Conservation (phyloP, 64 coral and sea anemone genomes). For the Montipora sp. region DNA sequence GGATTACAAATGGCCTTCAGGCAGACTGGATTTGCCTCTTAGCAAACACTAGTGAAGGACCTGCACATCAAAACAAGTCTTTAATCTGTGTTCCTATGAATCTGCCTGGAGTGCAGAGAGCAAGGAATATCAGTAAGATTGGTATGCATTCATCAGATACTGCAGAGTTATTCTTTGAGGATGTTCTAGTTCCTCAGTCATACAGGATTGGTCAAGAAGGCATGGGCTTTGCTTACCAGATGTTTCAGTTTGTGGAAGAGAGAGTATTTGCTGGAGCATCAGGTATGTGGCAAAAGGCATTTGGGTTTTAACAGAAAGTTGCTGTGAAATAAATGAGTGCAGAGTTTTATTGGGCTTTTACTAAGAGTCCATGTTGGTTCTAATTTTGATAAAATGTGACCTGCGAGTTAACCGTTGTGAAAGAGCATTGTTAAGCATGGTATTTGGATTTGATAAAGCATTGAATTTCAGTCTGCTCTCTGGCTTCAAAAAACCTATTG, state of each 20-base stretch:
- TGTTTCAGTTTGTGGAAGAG: constrained; percentile 99
- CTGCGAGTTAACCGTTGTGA: too few relatives aligned
- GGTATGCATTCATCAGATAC: constrained; percentile 99
- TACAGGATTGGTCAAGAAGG: constrained; percentile 92
- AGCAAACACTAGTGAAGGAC: constrained; percentile 90
- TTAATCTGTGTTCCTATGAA: constrained; percentile 90
- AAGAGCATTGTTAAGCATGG: too few relatives aligned
- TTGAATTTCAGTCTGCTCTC: too few relatives aligned
- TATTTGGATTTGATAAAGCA: too few relatives aligned
- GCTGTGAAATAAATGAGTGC: too few relatives aligned
- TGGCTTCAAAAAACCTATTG: too few relatives aligned
- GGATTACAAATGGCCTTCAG: constrained; percentile 98
- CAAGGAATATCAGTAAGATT: constrained; percentile 85
- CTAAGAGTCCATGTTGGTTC: too few relatives aligned
- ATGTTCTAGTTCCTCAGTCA: constrained; percentile 92
- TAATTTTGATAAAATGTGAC: too few relatives aligned
- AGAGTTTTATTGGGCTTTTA: too few relatives aligned
- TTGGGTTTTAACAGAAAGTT: too few relatives aligned
- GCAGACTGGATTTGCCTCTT: constrained; percentile 99
- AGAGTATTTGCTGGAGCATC: constrained; percentile 93
- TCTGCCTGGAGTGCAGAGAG: constrained; percentile 81
- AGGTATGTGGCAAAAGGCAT: constrained; percentile 47
- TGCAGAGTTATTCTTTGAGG: constrained; percentile 97
- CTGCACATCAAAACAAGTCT: constrained; percentile 91
- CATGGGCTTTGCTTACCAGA: constrained; percentile 95